Evolutionary conservation across 2,113 vertebrate species (phyloP).

Genomic region (Tychaedon coryphoeus): DNA sequence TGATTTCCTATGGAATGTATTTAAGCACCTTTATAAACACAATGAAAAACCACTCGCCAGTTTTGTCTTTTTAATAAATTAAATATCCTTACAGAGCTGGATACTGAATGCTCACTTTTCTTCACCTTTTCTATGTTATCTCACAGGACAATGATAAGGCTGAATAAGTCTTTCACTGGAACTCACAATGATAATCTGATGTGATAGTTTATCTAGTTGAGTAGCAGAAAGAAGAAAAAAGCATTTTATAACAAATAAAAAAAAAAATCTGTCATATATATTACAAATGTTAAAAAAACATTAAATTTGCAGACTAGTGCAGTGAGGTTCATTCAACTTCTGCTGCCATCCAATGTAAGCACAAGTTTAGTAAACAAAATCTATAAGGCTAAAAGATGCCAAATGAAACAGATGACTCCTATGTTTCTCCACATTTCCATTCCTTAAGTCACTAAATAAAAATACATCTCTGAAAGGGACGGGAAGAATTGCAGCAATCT

Average conservation of each 20-base stretch:
- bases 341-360: background rate
- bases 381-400: background rate
- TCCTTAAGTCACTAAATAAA: background rate
- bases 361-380: background rate
- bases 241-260: background rate
- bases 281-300: background rate
- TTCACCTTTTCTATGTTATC: background rate
- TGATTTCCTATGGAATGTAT: background rate
- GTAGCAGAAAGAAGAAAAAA: background rate
- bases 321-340: background rate
- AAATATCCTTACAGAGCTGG: background rate
- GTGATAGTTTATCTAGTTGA: background rate
- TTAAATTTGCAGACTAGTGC: background rate
- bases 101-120: background rate
- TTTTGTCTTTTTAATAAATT: background rate
- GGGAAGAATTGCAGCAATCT: background rate
- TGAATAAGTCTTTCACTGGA: background rate
- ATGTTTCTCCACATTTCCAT: background rate
- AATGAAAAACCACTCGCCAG: rapidly evolving
- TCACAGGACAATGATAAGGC: background rate
- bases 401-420: background rate
- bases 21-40: background rate
- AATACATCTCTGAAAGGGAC: background rate
- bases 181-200: background rate
- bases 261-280: background rate